Conservation (phyloP, 2,888 invertebrate species). For the Melinaea marsaeus region DNA sequence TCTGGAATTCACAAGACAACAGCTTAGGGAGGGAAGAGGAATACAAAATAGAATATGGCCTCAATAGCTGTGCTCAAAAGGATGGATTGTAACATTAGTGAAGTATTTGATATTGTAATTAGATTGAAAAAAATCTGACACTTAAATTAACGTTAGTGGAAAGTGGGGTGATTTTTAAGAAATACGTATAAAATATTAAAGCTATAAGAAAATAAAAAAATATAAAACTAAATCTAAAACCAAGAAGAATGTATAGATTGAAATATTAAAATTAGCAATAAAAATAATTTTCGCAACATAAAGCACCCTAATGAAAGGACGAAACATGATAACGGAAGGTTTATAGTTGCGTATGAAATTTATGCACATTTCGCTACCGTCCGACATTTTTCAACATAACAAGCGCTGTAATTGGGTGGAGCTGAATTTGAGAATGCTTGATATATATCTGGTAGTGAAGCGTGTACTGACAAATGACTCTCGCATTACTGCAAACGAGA, state of each 20-base stretch:
- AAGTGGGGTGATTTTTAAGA: neutral
- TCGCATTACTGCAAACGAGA: slow-evolving; percentile 30
- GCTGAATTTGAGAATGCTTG: slow-evolving; percentile 56
- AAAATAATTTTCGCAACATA: neutral
- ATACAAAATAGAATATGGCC: slow-evolving; percentile 43
- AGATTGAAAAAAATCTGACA: neutral
- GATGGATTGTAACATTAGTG: slow-evolving; percentile 19
- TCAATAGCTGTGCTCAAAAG: slow-evolving; percentile 32
- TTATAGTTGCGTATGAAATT: slow-evolving; percentile 34
- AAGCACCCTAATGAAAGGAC: slow-evolving; percentile 22
- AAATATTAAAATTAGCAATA: neutral
- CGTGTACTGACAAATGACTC: slow-evolving; percentile 37
- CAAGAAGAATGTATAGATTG: neutral
- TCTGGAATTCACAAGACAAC: slow-evolving; percentile 77
- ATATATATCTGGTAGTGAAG: slow-evolving; percentile 42
- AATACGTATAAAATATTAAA: neutral
- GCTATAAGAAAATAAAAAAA: too few species aligned
- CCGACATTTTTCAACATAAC: slow-evolving; percentile 64
- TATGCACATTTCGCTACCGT: slow-evolving; percentile 42
- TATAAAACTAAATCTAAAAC: too few species aligned
- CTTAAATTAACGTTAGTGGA: neutral
- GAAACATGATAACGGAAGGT: slow-evolving; percentile 19
- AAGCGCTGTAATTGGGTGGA: slow-evolving; percentile 62
- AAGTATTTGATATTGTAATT: neutral
- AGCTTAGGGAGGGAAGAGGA: slow-evolving; percentile 64